Base-by-base conservation (phyloP, 2,113 vertebrate genomes). In the Bos javanicus region DNA sequence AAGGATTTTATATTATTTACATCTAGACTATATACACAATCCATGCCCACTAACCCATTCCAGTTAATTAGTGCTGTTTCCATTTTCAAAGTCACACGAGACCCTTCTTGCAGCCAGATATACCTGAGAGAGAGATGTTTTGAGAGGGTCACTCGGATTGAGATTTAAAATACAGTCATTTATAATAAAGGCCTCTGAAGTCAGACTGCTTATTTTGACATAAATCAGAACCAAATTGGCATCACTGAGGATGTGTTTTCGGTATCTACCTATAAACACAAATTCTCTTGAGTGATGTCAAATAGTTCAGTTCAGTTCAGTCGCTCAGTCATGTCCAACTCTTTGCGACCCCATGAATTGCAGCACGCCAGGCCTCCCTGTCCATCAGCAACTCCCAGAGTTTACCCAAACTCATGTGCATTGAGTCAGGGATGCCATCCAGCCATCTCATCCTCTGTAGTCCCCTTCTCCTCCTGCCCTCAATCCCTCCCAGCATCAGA, bases 1-100 rank as follows among this genome's bases (percentile, higher is more conserved):
- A 86, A 93, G 21, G 54, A 92, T 76, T 95, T 95, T 76, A 59
- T 90, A 59, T 81, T 81, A 91, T 95, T 96, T 96, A 83, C 30
- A 76, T 84, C 26, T 86, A 43, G 11, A 64, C 36, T 94, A n/a
- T 33, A n/a, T 30, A 93, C 21, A 57, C 36, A 67, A 21, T 86
- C 23, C 81, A 88, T 76, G 54, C 3, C 46, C 71, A 87, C 25
- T 25, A 93, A 86, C n/a, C 7, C 30, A 83, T 71, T 54, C 15
- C 71, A 94, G 78, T n/a, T 86, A 64, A 95, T 64, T 82, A 81
- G 89, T 56, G n/a, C 30, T 80, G 1, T 95, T 96, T 91, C 48
- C 50, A 39, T 95, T 76, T 56, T 78, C 30, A 86, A 54, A 67
- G 39, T 67, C 91, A 82, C 50, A 50, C 12, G 13, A 85, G 30